Conservation (phyloP, 2,113 vertebrate species). For the Pluvianellus socialis region DNA sequence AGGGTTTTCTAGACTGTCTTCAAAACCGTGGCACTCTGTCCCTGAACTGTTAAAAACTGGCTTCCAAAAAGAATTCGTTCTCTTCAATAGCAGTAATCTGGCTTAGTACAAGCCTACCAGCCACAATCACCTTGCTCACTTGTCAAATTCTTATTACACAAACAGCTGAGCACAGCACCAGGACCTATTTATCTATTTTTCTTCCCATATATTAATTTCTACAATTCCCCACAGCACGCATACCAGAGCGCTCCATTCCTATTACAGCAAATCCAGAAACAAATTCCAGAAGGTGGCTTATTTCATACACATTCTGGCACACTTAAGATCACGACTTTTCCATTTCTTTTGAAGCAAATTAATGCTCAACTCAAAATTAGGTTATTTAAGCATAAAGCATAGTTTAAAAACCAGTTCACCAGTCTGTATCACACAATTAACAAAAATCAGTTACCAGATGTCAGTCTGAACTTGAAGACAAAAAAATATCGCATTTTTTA, state of each 20-base stretch:
- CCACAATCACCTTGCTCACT: not conserved
- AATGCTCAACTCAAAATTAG: not conserved
- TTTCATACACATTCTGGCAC: conserved; percentile 7
- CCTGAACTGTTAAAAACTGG: not conserved
- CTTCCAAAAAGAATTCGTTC: not conserved
- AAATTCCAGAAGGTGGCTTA: not conserved
- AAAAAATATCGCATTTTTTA: not conserved
- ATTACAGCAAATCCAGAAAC: not conserved
- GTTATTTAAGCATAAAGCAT: not conserved
- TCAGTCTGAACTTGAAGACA: not conserved
- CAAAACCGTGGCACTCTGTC: not conserved
- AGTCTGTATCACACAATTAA: not conserved
- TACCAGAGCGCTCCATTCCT: not conserved
- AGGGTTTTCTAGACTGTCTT: not conserved
- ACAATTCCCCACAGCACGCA: not conserved
- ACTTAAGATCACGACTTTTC: not conserved
- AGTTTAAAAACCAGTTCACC: not conserved
- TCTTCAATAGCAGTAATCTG: not conserved
- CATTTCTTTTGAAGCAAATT: not conserved
- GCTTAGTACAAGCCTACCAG: not conserved
- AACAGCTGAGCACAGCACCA: not conserved
- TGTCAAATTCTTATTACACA: not conserved
- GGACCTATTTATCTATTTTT: not conserved
- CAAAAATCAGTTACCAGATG: not conserved
- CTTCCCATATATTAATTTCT: not conserved